A percentile compares a stretch with the other conserved stretches of the same genome.
phyloP scores from a whole-genome alignment of 2,888 invertebrate species.

The Hemithea aestivaria region DNA sequence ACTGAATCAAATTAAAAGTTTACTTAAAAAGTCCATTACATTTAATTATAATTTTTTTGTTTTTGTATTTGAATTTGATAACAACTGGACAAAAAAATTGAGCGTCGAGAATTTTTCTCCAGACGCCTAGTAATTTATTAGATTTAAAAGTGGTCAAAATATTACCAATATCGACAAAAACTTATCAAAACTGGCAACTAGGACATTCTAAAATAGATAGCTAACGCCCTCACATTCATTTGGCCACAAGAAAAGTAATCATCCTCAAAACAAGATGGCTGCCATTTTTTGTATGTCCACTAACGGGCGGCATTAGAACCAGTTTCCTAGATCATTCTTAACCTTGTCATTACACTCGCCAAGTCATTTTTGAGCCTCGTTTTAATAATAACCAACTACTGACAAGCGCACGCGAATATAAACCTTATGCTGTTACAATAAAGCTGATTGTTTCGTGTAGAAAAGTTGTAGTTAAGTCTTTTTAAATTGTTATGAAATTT shows the following conservation, averaged over 20 bases:
- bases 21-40: too few relatives aligned
- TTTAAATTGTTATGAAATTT: conserved; percentile 31
- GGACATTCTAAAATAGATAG: background rate
- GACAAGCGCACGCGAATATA: conserved; percentile 16
- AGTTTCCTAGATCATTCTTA: conserved; percentile 60
- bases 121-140: too few relatives aligned
- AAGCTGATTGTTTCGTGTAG: conserved; percentile 25
- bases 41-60: too few relatives aligned
- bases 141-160: too few relatives aligned
- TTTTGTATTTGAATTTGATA: too few relatives aligned
- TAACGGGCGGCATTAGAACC: conserved; percentile 60
- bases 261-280: conserved; percentile 52
- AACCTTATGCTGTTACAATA: conserved; percentile 26
- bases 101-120: too few relatives aligned
- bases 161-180: too few relatives aligned
- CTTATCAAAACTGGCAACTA: too few relatives aligned
- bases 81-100: too few relatives aligned
- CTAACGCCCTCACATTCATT: conserved; percentile 28
- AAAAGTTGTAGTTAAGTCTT: conserved; percentile 21
- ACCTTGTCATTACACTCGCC: conserved; percentile 67
- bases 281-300: conserved; percentile 58
- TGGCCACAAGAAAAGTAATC: conserved; percentile 54
- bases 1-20: too few relatives aligned
- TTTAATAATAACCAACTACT: conserved; percentile 24
- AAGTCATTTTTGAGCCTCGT: conserved; percentile 56